These are phyloP conservation scores for Salvelinus fontinalis DNA, from an alignment of 2,113 vertebrate genomes.

Conservation along the genomic window DNA sequence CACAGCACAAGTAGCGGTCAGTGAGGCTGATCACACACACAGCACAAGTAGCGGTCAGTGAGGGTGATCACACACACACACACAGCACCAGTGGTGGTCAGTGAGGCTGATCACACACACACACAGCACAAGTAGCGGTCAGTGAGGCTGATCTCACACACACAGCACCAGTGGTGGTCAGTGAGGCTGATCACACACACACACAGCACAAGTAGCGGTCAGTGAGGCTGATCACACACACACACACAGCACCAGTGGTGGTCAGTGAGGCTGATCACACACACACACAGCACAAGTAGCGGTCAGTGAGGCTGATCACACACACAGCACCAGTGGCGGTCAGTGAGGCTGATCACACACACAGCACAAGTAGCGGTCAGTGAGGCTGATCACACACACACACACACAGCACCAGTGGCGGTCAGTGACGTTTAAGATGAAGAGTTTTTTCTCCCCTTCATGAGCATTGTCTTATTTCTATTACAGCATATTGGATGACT, in stretches of 20 bases:
- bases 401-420: too few species aligned
- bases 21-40: neutral
- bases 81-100: neutral
- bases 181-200: neutral
- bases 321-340: too few species aligned
- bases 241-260: too few species aligned
- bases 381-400: neutral
- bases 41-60: neutral
- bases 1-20: neutral
- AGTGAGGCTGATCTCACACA: neutral
- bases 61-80: too few species aligned
- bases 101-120: neutral
- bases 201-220: neutral
- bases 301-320: neutral
- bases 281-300: too few species aligned
- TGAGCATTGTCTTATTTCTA: too few species aligned
- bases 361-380: neutral
- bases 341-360: neutral
- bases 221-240: neutral
- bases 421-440: too few species aligned
- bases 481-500: too few species aligned
- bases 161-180: neutral
- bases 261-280: neutral
- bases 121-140: neutral
- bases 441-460: too few species aligned